phyloP scores from a whole-genome alignment of 2,113 vertebrate species.

The Microtus montanus region DNA sequence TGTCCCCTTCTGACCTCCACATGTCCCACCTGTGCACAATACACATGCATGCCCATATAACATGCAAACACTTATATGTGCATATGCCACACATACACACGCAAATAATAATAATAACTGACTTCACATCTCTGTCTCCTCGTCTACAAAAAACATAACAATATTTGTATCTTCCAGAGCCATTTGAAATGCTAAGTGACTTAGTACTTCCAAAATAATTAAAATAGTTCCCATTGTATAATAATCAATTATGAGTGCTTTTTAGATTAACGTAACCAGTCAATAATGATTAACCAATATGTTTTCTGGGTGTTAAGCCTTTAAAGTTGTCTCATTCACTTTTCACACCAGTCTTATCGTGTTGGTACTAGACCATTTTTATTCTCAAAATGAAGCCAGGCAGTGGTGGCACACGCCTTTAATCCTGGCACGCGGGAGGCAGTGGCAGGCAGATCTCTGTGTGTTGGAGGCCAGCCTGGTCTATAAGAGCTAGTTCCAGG shows the following conservation, averaged over 20 bases:
- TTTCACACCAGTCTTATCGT: not conserved
- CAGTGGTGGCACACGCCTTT: no score
- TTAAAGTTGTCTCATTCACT: not conserved
- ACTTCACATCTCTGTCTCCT: slow-evolving; percentile 21
- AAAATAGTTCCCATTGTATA: not conserved
- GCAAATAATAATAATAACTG: not conserved
- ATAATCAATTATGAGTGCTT: not conserved
- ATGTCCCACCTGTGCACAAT: not conserved
- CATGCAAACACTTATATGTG: not conserved
- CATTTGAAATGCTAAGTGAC: slow-evolving; percentile 17
- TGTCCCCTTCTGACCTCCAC: not conserved
- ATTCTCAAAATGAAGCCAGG: not conserved
- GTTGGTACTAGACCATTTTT: not conserved
- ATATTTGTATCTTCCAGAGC: not conserved
- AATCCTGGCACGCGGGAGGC: no score
- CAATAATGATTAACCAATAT: not conserved
- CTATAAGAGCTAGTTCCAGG: no score
- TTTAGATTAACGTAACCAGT: slow-evolving; percentile 20
- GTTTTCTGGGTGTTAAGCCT: not conserved
- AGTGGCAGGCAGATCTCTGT: no score
- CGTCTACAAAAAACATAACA: not conserved
- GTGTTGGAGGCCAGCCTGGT: no score
- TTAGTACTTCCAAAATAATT: slow-evolving; percentile 27
- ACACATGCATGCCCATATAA: not conserved
- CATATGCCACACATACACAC: not conserved